Percentiles rank a stretch among this genome's conserved stretches.
phyloP scores from a whole-genome alignment of 2,797 vertebrate genomes.

The Ptychobarbus kaznakovi region DNA sequence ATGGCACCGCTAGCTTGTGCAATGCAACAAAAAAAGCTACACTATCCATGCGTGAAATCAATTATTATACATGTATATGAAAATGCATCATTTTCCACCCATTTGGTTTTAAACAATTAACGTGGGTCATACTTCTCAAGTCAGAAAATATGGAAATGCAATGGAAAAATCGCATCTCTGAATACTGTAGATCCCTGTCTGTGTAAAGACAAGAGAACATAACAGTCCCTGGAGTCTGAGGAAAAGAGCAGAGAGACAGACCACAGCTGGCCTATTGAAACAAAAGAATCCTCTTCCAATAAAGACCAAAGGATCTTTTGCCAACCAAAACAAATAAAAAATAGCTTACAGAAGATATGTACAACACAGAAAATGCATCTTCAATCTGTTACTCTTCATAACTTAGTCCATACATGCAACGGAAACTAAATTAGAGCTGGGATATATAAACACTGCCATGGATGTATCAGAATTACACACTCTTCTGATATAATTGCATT shows the following conservation, averaged over 20 bases:
- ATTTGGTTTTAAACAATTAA: background rate
- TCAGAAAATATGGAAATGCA: background rate
- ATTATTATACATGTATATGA: too few relatives aligned
- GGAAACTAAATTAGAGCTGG: background rate
- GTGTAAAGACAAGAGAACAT: slow-evolving; percentile 2
- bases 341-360: background rate
- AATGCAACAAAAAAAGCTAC: background rate
- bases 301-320: background rate
- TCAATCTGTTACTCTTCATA: background rate
- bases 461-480: background rate
- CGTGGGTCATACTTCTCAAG: background rate
- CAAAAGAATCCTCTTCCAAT: background rate
- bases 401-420: background rate
- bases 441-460: background rate
- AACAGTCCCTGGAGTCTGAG: background rate
- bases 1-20: background rate
- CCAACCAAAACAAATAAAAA: background rate
- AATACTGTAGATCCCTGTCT: slow-evolving; percentile 1
- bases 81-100: too few relatives aligned
- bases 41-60: background rate
- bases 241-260: background rate
- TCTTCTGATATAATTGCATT: too few relatives aligned
- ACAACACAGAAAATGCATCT: background rate
- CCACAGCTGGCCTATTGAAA: background rate
- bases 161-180: background rate